Evolutionary conservation across 2,888 invertebrate genomes (phyloP).

Genomic region (Metallyticus violacea): DNA sequence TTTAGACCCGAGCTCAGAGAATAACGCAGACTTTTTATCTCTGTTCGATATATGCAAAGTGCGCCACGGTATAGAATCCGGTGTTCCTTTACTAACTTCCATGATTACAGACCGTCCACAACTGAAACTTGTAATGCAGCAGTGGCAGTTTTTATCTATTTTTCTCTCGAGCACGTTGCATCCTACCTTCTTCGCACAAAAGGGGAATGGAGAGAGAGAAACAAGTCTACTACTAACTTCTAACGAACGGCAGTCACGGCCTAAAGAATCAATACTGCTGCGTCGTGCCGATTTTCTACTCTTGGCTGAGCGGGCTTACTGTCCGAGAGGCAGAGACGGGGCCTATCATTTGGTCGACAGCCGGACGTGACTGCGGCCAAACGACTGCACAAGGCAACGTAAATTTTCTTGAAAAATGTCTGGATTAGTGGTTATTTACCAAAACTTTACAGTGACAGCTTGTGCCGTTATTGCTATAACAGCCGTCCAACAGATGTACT

Average conservation of each 20-base stretch:
- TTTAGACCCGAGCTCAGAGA: neutral
- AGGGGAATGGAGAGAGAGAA: neutral
- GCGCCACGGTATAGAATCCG: too few relatives aligned
- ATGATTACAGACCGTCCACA: neutral
- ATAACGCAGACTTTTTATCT: neutral
- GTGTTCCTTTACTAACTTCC: too few relatives aligned
- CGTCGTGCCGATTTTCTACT: neutral
- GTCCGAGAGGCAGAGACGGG: neutral
- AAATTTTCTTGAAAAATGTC: neutral
- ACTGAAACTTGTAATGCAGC: neutral
- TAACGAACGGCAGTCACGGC: neutral
- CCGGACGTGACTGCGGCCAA: neutral
- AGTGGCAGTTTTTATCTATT: neutral
- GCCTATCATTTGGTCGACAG: neutral
- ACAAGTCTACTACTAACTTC: neutral
- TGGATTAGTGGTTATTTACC: too few relatives aligned
- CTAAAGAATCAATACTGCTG: neutral
- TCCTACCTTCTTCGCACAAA: neutral
- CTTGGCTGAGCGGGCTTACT: neutral
- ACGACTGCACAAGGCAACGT: neutral
- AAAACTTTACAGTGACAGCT: too few relatives aligned
- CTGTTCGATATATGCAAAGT: neutral
- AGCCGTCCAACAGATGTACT: neutral
- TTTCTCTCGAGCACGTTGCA: neutral
- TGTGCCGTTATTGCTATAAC: neutral